phyloP scores from a whole-genome alignment of 1,140 invertebrate genomes.

The Aphelinus atriplicis region DNA sequence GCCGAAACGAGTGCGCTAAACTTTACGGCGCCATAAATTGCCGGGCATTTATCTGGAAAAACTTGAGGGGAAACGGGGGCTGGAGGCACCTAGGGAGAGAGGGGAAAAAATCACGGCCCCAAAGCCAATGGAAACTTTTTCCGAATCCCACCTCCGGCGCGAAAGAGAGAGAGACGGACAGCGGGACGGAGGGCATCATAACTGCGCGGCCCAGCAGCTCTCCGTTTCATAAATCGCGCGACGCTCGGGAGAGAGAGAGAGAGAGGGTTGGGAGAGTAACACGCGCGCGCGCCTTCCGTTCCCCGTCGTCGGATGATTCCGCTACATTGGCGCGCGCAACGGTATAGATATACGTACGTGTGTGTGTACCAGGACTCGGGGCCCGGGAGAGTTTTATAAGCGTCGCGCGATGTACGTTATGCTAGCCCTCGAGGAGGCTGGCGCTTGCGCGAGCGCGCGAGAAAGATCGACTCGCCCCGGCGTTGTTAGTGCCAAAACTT shows the following conservation, averaged over 20 bases:
- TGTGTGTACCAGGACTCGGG: background rate
- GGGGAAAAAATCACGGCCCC: constrained; percentile 3
- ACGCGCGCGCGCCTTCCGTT: background rate
- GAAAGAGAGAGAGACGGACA: background rate
- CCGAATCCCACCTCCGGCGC: background rate
- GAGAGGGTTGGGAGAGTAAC: background rate
- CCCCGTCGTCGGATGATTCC: constrained; percentile 6
- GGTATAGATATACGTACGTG: too few species aligned
- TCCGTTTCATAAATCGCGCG: constrained; percentile 24
- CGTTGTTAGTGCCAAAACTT: constrained; percentile 44
- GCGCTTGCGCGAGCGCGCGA: constrained; percentile 8
- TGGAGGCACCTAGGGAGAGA: background rate
- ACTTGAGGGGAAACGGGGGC: too few species aligned
- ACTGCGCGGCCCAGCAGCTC: background rate
- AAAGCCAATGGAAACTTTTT: background rate
- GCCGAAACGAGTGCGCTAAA: too few species aligned
- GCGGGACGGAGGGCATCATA: background rate
- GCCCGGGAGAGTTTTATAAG: constrained; percentile 45
- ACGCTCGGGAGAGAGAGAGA: too few species aligned
- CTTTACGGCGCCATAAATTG: too few species aligned
- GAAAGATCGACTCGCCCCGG: constrained; percentile 45
- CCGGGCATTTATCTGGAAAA: too few species aligned
- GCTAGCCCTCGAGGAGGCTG: too few species aligned
- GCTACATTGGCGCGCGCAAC: background rate
- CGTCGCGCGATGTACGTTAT: constrained; percentile 44